phyloP scores from a whole-genome alignment of 1,140 invertebrate genomes.

The Drosophila triauraria region DNA sequence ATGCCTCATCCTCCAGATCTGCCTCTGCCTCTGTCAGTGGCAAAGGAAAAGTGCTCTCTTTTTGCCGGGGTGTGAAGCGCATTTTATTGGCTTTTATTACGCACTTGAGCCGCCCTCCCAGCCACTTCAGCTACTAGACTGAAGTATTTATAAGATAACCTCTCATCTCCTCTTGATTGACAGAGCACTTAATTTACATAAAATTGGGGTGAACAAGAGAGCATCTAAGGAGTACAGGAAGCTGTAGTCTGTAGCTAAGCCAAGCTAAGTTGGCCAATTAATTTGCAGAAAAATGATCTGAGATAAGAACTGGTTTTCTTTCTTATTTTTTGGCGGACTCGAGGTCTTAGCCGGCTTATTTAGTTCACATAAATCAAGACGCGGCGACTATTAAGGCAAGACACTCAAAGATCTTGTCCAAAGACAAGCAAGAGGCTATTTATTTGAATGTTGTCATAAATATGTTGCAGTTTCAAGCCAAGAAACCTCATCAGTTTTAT shows the following conservation, averaged over 20 bases:
- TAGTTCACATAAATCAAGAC: slow-evolving; percentile 10
- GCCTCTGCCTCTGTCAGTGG: neutral
- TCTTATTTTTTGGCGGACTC: neutral
- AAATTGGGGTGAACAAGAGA: slow-evolving; percentile 3
- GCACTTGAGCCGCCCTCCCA: slow-evolving; percentile 10
- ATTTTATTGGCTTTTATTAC: slow-evolving; percentile 47
- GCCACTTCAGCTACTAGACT: slow-evolving; percentile 22
- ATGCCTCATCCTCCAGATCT: neutral
- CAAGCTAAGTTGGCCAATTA: slow-evolving; percentile 6
- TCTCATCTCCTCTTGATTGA: neutral
- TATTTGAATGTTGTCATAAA: neutral
- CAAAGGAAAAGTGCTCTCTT: slow-evolving; percentile 6
- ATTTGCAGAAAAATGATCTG: slow-evolving; percentile 7
- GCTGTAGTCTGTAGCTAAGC: neutral
- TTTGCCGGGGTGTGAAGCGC: slow-evolving; percentile 20
- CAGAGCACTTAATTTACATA: slow-evolving; percentile 19
- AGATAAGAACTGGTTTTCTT: slow-evolving; percentile 5
- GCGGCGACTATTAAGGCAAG: too few species aligned
- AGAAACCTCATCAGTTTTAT: neutral
- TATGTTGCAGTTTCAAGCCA: neutral
- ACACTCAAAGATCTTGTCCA: neutral
- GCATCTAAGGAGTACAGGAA: neutral
- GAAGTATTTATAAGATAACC: neutral
- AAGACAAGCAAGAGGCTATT: slow-evolving; percentile 3
- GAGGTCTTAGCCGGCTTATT: neutral